Evolutionary conservation across 2,113 vertebrate genomes (phyloP), one percentile per base, ranked within the genome.

Genomic region (Rhabdomys dilectus): DNA sequence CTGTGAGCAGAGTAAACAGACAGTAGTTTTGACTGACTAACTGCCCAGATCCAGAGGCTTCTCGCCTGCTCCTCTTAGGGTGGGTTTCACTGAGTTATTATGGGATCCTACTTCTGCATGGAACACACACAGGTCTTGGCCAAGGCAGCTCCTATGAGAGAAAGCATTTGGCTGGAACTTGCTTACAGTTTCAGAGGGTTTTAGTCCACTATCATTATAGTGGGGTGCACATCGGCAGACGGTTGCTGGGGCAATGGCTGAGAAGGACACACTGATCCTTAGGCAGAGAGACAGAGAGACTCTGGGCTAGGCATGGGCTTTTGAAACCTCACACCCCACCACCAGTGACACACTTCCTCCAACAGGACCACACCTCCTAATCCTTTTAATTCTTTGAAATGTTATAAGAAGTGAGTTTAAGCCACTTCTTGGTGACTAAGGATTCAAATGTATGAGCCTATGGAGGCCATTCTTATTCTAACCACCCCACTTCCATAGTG

Each of bases 81-180:
- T 12, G 1, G 34, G 39, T 45, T 10, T 13, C 45, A 75, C 88
- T 19, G 39, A 51, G 10, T 77, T 15, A 12, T 11, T 34, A 34
- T 10, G 24, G 24, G 21, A 3, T 51, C 73, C 19, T 6, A 6
- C 15, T 11, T 19, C 0, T 19, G 0, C 58, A 36, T 0, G 0
- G 45, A 51, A 24, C 39, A 68, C 21, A 53, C 31, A n/a, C 24
- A 26, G 31, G 39, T 85, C 39, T 11, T 31, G 39, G 21, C 58
- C 81, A 85, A 85, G 81, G 26, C 60, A 64, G 60, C 26, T 64
- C 81, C 62, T 64, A 31, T 1, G 5, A 64, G 5, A 64, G 81
- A 45, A 64, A 85, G 15, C 58, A 64, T 42, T 85, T 29, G 31
- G 9, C 26, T 85, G 22, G 39, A 58, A n/a, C n/a, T 62, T 5